Evolutionary conservation across 2,113 vertebrate species (phyloP), one percentile per base, ranked within the genome.

Genomic region (Nanorana parkeri): DNA sequence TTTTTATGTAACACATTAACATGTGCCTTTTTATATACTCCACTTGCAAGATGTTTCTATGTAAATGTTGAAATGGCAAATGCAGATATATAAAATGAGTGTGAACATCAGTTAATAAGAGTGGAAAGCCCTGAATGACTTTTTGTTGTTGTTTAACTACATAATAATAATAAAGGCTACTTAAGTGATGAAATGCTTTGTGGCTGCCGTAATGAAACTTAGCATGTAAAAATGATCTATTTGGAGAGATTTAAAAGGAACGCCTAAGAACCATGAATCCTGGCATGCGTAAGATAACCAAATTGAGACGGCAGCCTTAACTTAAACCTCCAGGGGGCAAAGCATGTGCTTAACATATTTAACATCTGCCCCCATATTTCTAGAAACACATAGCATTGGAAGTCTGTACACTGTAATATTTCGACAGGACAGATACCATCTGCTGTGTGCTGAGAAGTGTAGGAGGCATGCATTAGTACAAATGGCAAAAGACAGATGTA

Each of bases 401-500:
- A 87, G 88, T 81, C 89, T 91, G 86, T 85, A 83, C 87, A 86
- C 85, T 88, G 87, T 89, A 85, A 87, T 85, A 79, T 88, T 88
- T 84, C 86, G 87, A 87, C 86, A 90, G 87, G 91, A 89, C 90
- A 92, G 86, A 88, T 90, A 92, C 93, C 92, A 94, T 94, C 91
- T 95, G 92, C 91, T 91, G 89, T 66, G 2, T 82, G 88, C 77
- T 2, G 84, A 84, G 87, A 90, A 85, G 88, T 86, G 87, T 67
- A 89, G 84, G 85, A 89, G 86, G 87, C 88, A 28, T 87, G 89
- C 77, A 89, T 86, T 85, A 79, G 90, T 89, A 85, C 89, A 91
- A 93, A 94, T 91, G 88, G 92, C 89, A 90, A 88, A 89, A 91
- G 89, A 91, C 94, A 95, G 94, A 94, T 97, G 95, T 92, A 93